Evolutionary conservation across 1,140 invertebrate species (phyloP).

Genomic region (Trinorchestia longiramus): DNA sequence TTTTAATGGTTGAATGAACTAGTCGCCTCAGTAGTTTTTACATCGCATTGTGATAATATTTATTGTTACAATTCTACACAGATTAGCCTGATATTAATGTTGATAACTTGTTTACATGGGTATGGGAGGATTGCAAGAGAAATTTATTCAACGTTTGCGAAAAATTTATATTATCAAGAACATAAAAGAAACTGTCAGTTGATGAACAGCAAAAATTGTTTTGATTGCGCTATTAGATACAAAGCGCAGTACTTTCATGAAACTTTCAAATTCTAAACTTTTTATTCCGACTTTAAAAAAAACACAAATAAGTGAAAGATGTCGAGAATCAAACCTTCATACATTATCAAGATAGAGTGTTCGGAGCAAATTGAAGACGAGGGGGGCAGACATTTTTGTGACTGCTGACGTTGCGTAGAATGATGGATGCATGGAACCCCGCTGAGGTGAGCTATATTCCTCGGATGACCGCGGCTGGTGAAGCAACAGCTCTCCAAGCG

Average conservation of each 20-base stretch:
- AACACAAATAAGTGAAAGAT: neutral
- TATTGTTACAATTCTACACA: too few relatives aligned
- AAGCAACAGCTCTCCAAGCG: too few relatives aligned
- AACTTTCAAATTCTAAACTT: neutral
- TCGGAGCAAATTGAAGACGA: constrained; percentile 22
- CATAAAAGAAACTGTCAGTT: too few relatives aligned
- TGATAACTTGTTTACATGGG: too few relatives aligned
- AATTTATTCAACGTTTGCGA: too few relatives aligned
- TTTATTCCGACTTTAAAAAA: neutral
- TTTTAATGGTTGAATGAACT: too few relatives aligned
- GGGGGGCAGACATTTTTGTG: constrained; percentile 20
- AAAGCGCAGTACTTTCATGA: neutral
- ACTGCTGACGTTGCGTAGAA: neutral
- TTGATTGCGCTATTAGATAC: neutral
- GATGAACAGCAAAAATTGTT: neutral
- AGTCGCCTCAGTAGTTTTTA: too few relatives aligned
- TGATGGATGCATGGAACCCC: neutral
- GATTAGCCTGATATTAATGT: too few relatives aligned
- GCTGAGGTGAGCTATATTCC: constrained; percentile 3
- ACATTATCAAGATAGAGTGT: neutral
- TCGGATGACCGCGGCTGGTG: neutral
- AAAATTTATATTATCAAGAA: too few relatives aligned
- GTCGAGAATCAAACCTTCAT: neutral
- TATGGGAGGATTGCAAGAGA: too few relatives aligned
- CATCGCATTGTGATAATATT: too few relatives aligned